Percentiles rank a stretch among this genome's conserved stretches.
Conservation (phyloP, 2,888 invertebrate species). For the Drosophila demipolita region DNA sequence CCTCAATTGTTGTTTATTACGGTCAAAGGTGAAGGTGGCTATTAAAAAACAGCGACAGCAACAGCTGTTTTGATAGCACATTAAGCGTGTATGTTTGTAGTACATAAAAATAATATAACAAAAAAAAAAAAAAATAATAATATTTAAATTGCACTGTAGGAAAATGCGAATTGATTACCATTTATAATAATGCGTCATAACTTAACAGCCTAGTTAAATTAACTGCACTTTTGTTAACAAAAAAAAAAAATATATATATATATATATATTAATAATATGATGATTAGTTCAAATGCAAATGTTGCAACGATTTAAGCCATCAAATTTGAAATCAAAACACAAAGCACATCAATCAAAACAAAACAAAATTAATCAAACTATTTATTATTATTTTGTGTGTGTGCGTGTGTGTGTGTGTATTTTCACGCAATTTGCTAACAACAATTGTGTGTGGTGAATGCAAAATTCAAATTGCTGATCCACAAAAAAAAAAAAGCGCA, state of each 20-base stretch:
- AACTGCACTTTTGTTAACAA: not conserved
- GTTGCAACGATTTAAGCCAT: not conserved
- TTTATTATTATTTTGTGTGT: not conserved
- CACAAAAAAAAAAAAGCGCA: not conserved
- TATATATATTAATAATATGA: too few species aligned
- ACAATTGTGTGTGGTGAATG: constrained; percentile 34
- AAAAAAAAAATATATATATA: too few species aligned
- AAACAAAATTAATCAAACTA: not conserved
- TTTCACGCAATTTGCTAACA: constrained; percentile 10
- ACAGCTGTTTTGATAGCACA: constrained; percentile 21
- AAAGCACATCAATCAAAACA: constrained; percentile 7
- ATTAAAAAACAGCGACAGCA: not conserved
- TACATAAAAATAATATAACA: not conserved
- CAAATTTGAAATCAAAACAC: not conserved
- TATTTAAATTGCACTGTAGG: too few species aligned
- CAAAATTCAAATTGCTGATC: constrained; percentile 20
- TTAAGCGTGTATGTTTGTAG: not conserved
- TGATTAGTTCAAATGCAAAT: not conserved
- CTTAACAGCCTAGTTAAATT: not conserved
- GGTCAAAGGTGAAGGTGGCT: constrained; percentile 30
- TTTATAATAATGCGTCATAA: not conserved
- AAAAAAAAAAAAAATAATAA: too few species aligned
- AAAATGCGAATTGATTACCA: not conserved
- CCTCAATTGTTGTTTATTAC: constrained; percentile 32
- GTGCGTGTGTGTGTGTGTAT: not conserved